Percentiles rank a stretch among this genome's conserved stretches.
phyloP scores from a whole-genome alignment of 2,113 vertebrate genomes.

The Tor tambroides region DNA sequence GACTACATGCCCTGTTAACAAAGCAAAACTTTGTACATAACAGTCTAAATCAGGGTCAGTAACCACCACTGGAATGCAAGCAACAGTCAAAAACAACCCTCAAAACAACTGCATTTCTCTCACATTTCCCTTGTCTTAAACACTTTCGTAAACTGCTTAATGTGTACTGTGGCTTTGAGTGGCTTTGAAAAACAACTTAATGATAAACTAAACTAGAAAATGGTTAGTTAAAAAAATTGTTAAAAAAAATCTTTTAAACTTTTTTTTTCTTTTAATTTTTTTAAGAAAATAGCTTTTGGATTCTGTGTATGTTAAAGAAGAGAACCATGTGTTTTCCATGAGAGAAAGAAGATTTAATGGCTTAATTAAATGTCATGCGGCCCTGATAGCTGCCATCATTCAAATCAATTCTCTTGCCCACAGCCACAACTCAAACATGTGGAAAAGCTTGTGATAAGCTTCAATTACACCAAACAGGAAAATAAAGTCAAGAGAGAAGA shows the following conservation, averaged over 20 bases:
- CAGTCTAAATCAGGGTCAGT: neutral
- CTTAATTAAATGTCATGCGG: neutral
- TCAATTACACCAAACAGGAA: constrained; percentile 1
- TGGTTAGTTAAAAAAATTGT: too few relatives aligned
- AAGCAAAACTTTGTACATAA: neutral
- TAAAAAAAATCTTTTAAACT: too few relatives aligned
- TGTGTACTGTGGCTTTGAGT: neutral
- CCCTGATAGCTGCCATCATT: neutral
- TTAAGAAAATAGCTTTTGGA: neutral
- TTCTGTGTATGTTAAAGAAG: neutral
- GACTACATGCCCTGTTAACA: neutral
- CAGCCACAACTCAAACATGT: constrained; percentile 29
- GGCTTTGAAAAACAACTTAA: neutral
- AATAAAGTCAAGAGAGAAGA: constrained; percentile 21
- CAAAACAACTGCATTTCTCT: neutral
- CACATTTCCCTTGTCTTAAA: neutral
- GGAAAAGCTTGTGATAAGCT: constrained; percentile 32
- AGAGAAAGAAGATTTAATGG: neutral
- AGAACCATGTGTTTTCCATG: neutral
- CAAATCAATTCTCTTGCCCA: constrained; percentile 17
- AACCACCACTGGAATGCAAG: neutral
- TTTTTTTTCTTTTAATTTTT: neutral
- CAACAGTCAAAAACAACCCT: neutral
- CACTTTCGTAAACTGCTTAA: neutral
- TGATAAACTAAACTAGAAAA: neutral